These are phyloP conservation scores for Dolichallabes microphthalmus DNA, from an alignment of 2,113 vertebrate genomes.

Conservation along the genomic window DNA sequence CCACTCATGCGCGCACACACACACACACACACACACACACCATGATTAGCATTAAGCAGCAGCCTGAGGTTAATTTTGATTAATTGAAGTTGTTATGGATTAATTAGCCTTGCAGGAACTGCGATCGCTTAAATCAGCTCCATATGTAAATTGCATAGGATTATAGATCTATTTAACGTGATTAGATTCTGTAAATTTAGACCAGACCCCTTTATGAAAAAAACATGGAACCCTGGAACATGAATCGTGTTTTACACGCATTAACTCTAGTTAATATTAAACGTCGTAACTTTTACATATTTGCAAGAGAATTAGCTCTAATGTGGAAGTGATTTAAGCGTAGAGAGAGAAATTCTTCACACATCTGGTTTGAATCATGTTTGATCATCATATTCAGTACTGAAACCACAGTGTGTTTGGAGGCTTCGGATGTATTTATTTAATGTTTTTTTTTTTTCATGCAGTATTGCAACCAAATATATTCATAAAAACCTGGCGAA, in stretches of 20 bases:
- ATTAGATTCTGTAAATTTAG: slow-evolving; percentile 6
- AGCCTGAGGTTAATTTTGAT: slow-evolving; percentile 68
- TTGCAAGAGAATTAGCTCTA: not conserved
- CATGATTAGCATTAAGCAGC: slow-evolving; percentile 58
- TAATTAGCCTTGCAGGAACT: slow-evolving; percentile 67
- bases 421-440: not conserved
- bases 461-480: not conserved
- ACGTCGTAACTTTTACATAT: not conserved
- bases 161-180: slow-evolving; percentile 21
- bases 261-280: not conserved
- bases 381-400: not conserved
- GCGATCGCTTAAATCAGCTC: slow-evolving; percentile 67
- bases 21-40: slow-evolving; percentile 46
- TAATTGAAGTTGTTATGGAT: slow-evolving; percentile 70
- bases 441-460: not conserved
- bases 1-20: slow-evolving; percentile 17
- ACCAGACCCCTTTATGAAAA: not conserved
- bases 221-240: not conserved
- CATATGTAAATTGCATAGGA: slow-evolving; percentile 49
- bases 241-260: not conserved
- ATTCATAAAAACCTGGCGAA: not conserved
- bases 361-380: not conserved
- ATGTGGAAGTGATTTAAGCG: not conserved
- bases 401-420: not conserved
- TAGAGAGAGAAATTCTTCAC: not conserved